Evolutionary conservation across 2,113 vertebrate genomes (phyloP), one percentile per base, ranked within the genome.

Genomic region (Irena cyanogastra): DNA sequence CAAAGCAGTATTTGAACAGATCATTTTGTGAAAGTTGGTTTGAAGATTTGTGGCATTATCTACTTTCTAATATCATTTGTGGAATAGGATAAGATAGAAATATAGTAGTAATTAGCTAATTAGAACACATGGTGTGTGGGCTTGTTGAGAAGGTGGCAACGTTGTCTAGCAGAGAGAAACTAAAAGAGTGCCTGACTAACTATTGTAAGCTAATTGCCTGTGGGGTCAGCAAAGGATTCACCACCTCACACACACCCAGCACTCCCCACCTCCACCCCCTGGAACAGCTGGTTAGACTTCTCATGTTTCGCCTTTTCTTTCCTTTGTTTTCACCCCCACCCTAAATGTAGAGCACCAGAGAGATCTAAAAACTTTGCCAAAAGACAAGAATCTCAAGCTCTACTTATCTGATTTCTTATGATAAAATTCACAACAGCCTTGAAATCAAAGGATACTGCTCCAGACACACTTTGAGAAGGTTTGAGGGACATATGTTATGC

Each of bases 91-190:
- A 91, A 89, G 26, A 76, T 15, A 81, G 71, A 93, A 96, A 95
- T 52, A 78, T 6, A 80, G 27, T 20, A 68, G 83, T 81, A 97
- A 96, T 95, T 95, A 96, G 77, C 41, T 90, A 84, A 93, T 92
- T 94, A 75, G 85, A 95, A 90, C 91, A 95, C 95, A 97, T 89
- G 87, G 84, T 95, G 80, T 82, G 93, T 95, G 90, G 93, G 94
- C 77, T 92, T 76, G 52, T 78, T 93, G 84, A 91, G 75, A 92
- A 90, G 69, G 52, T 83, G 81, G n/a, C 20, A 91, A 41, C 41
- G 37, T 15, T 71, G 63, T 93, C 91, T 87, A 75, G 54, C 61
- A 63, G 83, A 74, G 28, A 89, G 72, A 47, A 87, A 66, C 63
- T 94, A 95, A 89, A 54, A 52, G 87, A 69, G 71, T n/a, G 1